A percentile compares a stretch with the other conserved stretches of the same genome.
These are phyloP conservation scores for Sarotherodon lohbergeri DNA, from an alignment of 2,113 vertebrate species.

Conservation along the genomic window DNA sequence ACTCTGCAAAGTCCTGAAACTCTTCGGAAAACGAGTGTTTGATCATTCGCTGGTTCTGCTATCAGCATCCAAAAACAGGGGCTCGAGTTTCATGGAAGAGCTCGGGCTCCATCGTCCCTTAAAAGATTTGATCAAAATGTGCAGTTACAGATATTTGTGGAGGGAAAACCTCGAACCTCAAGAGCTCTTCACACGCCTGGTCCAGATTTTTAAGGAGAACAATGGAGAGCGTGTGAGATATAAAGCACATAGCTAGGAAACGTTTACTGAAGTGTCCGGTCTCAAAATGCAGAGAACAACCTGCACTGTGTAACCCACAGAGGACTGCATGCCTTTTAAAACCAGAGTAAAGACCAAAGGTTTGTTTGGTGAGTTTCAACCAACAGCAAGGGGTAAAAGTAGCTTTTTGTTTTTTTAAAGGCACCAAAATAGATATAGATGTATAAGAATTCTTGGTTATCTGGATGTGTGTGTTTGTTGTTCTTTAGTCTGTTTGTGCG, in stretches of 20 bases:
- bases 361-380: no score
- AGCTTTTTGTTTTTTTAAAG: no score
- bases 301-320: neutral
- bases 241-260: neutral
- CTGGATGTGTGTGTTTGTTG: no score
- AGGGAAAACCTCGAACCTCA: neutral
- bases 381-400: no score
- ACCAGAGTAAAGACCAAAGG: no score
- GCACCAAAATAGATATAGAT: no score
- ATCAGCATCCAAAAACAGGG: neutral
- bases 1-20: neutral
- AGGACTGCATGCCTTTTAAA: no score
- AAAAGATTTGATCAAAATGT: neutral
- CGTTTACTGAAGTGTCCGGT: neutral
- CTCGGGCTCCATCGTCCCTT: neutral
- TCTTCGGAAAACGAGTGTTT: neutral
- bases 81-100: neutral
- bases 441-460: no score
- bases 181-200: neutral
- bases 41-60: constrained; percentile 13
- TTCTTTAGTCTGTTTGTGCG: no score
- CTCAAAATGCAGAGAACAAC: neutral
- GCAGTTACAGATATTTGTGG: neutral
- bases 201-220: neutral
- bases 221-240: neutral